Conservation (phyloP, 2,113 vertebrate genomes). For the Onychostoma macrolepis region DNA sequence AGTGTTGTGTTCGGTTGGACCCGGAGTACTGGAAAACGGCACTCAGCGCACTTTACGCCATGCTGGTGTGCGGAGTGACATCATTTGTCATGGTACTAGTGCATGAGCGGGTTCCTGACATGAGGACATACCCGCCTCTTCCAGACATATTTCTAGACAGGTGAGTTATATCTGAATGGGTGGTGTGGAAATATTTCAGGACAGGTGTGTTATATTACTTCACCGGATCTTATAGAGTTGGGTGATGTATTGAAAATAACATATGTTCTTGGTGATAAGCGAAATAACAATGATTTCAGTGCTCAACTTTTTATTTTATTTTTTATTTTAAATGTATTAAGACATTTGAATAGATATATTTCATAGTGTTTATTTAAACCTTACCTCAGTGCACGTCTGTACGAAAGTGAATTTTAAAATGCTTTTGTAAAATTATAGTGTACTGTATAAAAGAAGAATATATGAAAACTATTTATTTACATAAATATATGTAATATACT, state of each 20-base stretch:
- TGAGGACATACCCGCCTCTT: slow-evolving; percentile 93
- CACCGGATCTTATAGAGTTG: background rate
- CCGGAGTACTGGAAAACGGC: slow-evolving; percentile 97
- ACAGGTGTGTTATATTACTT: background rate
- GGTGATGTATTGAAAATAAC: background rate
- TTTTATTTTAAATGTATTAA: background rate
- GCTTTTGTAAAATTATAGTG: background rate
- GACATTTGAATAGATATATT: background rate
- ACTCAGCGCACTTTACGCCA: slow-evolving; percentile 88
- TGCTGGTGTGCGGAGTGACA: slow-evolving; percentile 93
- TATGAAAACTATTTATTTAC: background rate
- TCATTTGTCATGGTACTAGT: slow-evolving; percentile 98
- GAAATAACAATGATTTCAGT: too few species aligned
- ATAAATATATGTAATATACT: background rate
- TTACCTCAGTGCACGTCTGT: background rate
- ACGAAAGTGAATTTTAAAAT: background rate
- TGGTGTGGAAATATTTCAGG: background rate
- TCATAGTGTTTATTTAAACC: background rate
- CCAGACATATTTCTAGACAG: slow-evolving; percentile 98
- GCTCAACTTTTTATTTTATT: too few species aligned
- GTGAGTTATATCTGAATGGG: slow-evolving; percentile 66
- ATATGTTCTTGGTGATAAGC: background rate
- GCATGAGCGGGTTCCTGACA: slow-evolving; percentile 94
- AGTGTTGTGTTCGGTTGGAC: slow-evolving; percentile 80
- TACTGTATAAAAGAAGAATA: background rate